Evolutionary conservation across 2,888 invertebrate genomes (phyloP).

Genomic region (Aleiodes testaceus): DNA sequence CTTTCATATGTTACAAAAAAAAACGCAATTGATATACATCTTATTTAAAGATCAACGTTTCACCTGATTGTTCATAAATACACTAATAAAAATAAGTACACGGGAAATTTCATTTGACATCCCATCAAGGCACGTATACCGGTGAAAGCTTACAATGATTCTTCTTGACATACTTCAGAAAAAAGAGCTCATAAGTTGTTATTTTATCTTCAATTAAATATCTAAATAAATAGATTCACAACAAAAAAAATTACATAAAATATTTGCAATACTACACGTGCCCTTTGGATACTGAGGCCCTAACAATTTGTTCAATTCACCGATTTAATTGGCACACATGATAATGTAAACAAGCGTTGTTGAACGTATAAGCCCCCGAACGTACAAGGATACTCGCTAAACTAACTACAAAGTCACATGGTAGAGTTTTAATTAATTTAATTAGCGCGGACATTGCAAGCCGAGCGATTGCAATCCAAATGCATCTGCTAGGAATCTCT

Average conservation of each 20-base stretch:
- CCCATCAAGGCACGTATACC: too few species aligned
- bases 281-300: conserved; percentile 16
- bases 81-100: background rate
- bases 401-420: conserved; percentile 33
- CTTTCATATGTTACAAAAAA: background rate
- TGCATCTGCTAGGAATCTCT: background rate
- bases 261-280: conserved; percentile 6
- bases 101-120: too few species aligned
- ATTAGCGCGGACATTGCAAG: conserved; percentile 50
- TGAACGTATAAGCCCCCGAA: background rate
- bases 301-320: conserved; percentile 46
- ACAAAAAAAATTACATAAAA: background rate
- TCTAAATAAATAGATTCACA: too few species aligned
- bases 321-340: conserved; percentile 46
- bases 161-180: background rate
- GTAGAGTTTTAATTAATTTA: conserved; percentile 53
- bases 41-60: conserved; percentile 11
- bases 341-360: conserved; percentile 16
- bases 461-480: conserved; percentile 47
- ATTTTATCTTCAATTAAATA: too few species aligned
- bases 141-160: too few species aligned
- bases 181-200: background rate
- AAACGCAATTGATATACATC: background rate
- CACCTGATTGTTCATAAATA: background rate
- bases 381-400: conserved; percentile 1